These are phyloP conservation scores for Amphiura filiformis DNA, from an alignment of 35 echinoderm and acorn worm species.

Conservation along the genomic window DNA sequence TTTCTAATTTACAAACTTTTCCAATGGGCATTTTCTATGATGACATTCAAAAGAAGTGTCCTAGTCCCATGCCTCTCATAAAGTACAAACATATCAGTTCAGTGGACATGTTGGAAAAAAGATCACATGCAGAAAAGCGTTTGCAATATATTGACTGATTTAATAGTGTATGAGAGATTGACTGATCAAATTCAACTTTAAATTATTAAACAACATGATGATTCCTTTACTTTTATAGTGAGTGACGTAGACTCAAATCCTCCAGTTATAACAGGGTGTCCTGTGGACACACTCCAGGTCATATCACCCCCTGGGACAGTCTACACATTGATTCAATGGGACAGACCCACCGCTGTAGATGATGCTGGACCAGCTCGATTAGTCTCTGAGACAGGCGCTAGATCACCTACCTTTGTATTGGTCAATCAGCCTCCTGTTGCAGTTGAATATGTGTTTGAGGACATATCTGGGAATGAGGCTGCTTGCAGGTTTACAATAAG, in stretches of 20 bases:
- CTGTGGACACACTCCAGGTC: not conserved
- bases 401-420: not conserved
- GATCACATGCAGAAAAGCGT: no score
- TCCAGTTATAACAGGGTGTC: not conserved
- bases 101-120: no score
- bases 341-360: not conserved
- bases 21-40: no score
- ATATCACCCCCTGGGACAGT: not conserved
- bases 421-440: not conserved
- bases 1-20: no score
- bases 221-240: not conserved
- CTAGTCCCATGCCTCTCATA: no score
- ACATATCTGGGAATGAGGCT: not conserved
- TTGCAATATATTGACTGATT: no score
- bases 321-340: not conserved
- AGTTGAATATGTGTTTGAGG: not conserved
- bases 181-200: no score
- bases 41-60: no score
- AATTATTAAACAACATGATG: no score
- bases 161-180: no score
- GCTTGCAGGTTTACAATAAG: not conserved
- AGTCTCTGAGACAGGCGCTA: not conserved
- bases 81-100: no score
- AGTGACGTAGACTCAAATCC: not conserved
- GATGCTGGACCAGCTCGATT: not conserved